A percentile compares a stretch with the other conserved stretches of the same genome.
These are phyloP conservation scores for Crotalus helleri DNA, from an alignment of 2,113 vertebrate genomes.

Conservation along the genomic window DNA sequence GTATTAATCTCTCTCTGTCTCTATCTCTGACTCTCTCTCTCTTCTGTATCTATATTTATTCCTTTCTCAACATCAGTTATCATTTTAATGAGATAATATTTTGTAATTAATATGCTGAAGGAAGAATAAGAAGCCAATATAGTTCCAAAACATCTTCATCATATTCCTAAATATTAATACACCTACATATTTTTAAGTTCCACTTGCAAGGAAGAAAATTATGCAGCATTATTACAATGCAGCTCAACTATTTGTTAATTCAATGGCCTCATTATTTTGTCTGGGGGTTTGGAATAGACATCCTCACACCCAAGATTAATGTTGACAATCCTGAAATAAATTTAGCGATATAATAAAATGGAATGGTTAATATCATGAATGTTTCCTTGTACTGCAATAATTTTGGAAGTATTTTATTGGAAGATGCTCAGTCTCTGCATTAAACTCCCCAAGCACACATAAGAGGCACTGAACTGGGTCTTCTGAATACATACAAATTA, in stretches of 20 bases:
- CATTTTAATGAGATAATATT: neutral
- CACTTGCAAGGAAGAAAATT: neutral
- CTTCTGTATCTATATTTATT: neutral
- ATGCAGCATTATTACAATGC: neutral
- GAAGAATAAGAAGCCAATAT: neutral
- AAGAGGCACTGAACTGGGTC: neutral
- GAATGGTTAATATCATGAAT: neutral
- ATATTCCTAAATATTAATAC: neutral
- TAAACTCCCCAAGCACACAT: neutral
- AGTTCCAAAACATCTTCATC: neutral
- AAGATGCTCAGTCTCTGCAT: neutral
- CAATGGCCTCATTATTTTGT: neutral
- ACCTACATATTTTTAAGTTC: neutral
- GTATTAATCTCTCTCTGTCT: too few species aligned
- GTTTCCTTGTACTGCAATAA: neutral
- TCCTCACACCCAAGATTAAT: neutral
- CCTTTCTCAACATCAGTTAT: neutral
- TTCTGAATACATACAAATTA: neutral
- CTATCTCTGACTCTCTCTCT: neutral
- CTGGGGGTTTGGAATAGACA: neutral
- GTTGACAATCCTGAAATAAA: neutral
- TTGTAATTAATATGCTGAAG: neutral
- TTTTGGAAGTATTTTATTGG: neutral
- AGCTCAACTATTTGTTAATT: neutral
- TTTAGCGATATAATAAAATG: neutral